A percentile compares a stretch with the other conserved stretches of the same genome.
Conservation (phyloP, 1,140 invertebrate species). For the Popillia japonica region DNA sequence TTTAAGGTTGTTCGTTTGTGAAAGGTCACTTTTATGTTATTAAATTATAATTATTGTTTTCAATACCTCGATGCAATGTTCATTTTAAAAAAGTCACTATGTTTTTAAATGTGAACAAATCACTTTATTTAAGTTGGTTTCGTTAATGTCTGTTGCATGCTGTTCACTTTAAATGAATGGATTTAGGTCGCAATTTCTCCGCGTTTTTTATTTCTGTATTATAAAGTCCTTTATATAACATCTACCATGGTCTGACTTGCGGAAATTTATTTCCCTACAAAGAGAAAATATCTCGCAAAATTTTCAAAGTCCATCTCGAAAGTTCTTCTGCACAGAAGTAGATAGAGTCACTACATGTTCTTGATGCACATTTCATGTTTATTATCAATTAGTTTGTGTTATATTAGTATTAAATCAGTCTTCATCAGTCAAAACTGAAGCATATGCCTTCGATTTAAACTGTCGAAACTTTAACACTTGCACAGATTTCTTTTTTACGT, state of each 20-base stretch:
- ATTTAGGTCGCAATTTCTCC: conserved; percentile 30
- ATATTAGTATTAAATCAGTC: background rate
- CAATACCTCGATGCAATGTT: background rate
- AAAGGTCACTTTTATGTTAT: conserved; percentile 19
- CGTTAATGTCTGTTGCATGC: background rate
- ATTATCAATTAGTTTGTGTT: background rate
- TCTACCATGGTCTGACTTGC: background rate
- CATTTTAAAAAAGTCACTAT: background rate
- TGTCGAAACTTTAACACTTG: conserved; percentile 9
- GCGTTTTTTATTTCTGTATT: background rate
- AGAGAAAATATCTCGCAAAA: background rate
- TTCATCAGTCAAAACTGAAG: background rate
- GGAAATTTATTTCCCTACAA: background rate
- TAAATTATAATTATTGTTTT: background rate
- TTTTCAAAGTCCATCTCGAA: background rate
- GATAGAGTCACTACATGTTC: background rate
- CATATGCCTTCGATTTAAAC: background rate
- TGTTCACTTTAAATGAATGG: background rate
- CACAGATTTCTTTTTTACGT: conserved; percentile 15
- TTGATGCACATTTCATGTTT: background rate
- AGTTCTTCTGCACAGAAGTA: background rate
- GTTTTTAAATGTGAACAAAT: background rate
- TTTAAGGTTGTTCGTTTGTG: background rate
- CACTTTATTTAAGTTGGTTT: background rate
- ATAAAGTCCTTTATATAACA: conserved; percentile 26